phyloP scores from a whole-genome alignment of 2,888 invertebrate genomes.

The Cheilosia pagana region DNA sequence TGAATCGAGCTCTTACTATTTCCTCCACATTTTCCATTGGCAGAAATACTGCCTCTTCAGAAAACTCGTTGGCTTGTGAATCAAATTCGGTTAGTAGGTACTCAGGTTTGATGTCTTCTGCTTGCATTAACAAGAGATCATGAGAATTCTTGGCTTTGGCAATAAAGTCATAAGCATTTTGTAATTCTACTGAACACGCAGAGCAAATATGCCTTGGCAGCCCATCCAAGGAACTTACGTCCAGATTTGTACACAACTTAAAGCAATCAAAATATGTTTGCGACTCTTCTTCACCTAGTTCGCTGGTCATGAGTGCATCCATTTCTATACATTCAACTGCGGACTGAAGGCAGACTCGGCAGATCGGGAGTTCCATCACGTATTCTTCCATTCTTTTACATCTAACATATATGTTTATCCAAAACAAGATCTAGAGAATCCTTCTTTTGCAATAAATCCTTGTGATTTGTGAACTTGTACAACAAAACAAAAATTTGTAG shows the following conservation, averaged over 20 bases:
- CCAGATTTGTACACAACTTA: conserved; percentile 67
- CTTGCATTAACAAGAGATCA: conserved; percentile 37
- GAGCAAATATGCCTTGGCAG: conserved; percentile 59
- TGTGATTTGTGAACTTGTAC: background rate
- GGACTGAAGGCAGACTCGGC: conserved; percentile 72
- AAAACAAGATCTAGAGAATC: background rate
- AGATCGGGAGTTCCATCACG: conserved; percentile 52
- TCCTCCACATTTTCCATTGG: conserved; percentile 37
- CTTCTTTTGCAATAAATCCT: background rate
- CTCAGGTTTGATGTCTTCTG: conserved; percentile 40
- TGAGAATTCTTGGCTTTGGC: conserved; percentile 65
- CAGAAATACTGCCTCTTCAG: conserved; percentile 35
- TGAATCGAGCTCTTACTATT: conserved; percentile 22
- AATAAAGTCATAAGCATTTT: conserved; percentile 68
- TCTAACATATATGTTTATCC: background rate
- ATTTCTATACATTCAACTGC: conserved; percentile 67
- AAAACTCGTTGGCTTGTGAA: conserved; percentile 9
- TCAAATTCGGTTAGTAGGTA: conserved; percentile 37
- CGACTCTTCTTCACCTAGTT: conserved; percentile 7
- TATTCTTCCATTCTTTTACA: conserved; percentile 57
- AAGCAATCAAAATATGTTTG: conserved; percentile 69
- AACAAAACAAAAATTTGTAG: conserved; percentile 5
- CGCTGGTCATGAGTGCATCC: conserved; percentile 30
- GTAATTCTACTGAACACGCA: conserved; percentile 64
- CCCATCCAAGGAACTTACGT: conserved; percentile 39